These are phyloP conservation scores for Timema podura DNA, from an alignment of 2,888 invertebrate genomes.

Conservation along the genomic window DNA sequence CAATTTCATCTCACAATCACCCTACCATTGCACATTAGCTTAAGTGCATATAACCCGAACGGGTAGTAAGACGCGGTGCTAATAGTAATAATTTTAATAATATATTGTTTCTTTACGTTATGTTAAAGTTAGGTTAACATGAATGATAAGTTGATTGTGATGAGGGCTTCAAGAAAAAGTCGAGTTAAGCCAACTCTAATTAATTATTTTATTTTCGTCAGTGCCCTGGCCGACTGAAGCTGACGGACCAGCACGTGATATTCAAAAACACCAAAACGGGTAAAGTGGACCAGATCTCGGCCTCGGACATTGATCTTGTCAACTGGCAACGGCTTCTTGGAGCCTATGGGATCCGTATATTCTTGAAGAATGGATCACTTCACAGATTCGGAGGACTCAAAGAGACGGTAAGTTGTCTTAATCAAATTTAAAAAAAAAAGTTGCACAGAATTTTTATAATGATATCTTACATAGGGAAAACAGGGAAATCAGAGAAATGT, in stretches of 20 bases:
- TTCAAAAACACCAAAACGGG: constrained; percentile 97
- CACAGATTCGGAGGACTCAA: constrained; percentile 93
- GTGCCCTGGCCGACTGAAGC: constrained; percentile 87
- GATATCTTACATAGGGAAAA: neutral
- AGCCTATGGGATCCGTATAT: constrained; percentile 83
- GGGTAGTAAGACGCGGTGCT: too few relatives aligned
- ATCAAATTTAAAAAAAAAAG: neutral
- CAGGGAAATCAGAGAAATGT: too few relatives aligned
- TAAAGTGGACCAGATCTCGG: constrained; percentile 85
- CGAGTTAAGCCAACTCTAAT: constrained; percentile 24
- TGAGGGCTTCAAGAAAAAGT: too few relatives aligned
- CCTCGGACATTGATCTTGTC: constrained; percentile 81
- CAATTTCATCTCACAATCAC: too few relatives aligned
- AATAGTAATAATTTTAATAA: too few relatives aligned
- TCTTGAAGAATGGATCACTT: constrained; percentile 82
- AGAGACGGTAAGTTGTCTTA: constrained; percentile 61
- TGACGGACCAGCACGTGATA: constrained; percentile 83
- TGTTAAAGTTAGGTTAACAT: too few relatives aligned
- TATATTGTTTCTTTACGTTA: too few relatives aligned
- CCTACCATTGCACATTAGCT: too few relatives aligned
- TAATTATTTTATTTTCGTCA: constrained; percentile 42
- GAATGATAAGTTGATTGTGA: too few relatives aligned
- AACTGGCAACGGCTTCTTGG: constrained; percentile 92
- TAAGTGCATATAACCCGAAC: too few relatives aligned
- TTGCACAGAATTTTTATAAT: neutral